A percentile compares a stretch with the other conserved stretches of the same genome.
These are phyloP conservation scores for Acinonyx jubatus DNA, from an alignment of 2,113 vertebrate genomes.

Conservation along the genomic window DNA sequence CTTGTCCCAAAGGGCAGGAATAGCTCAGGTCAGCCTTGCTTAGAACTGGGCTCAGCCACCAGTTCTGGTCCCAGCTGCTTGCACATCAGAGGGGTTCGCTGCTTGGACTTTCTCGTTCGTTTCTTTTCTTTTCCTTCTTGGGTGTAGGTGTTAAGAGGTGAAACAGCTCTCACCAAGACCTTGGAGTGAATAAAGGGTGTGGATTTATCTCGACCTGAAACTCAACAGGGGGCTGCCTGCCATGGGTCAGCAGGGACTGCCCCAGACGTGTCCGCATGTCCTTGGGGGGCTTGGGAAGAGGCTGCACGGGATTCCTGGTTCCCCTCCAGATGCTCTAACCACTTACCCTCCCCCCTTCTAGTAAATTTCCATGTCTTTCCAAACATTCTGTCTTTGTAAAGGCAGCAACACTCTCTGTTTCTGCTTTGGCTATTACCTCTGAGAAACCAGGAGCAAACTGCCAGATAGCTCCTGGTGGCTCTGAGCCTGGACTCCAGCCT, in stretches of 20 bases:
- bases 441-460: not conserved
- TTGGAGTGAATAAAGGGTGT: not conserved
- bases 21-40: not conserved
- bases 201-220: not conserved
- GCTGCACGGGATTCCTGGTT: not conserved
- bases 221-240: not conserved
- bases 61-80: not conserved
- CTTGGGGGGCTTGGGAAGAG: not conserved
- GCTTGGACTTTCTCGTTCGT: not conserved
- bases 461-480: not conserved
- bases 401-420: not conserved
- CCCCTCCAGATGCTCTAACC: not conserved
- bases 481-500: not conserved
- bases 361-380: not conserved
- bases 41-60: not conserved
- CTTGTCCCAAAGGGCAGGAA: not conserved
- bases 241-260: not conserved
- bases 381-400: conserved; percentile 13
- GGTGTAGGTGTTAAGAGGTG: not conserved
- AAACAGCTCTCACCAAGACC: not conserved
- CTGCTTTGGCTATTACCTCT: not conserved
- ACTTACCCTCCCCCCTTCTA: not conserved
- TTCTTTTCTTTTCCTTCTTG: not conserved
- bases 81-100: not conserved
- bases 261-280: not conserved